These are phyloP conservation scores for Noctua janthe DNA, from an alignment of 2,888 invertebrate genomes.

Conservation along the genomic window DNA sequence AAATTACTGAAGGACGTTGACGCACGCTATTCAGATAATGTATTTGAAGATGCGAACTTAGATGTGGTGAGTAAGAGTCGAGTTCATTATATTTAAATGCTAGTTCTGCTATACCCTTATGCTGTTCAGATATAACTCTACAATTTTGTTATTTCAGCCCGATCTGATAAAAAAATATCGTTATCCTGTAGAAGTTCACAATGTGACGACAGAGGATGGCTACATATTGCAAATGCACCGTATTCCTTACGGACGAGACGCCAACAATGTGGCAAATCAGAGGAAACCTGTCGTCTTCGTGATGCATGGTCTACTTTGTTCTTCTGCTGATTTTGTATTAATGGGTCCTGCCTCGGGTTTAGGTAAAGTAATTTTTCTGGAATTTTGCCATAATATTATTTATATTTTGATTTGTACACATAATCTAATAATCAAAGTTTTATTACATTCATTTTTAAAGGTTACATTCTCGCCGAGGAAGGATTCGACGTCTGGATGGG, in stretches of 20 bases:
- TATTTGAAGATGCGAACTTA: conserved; percentile 81
- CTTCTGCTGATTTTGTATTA: conserved; percentile 94
- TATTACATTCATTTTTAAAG: conserved; percentile 69
- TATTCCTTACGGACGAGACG: conserved; percentile 91
- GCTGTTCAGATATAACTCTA: not conserved
- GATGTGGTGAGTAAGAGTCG: conserved; percentile 77
- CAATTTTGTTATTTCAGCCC: conserved; percentile 34
- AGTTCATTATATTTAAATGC: not conserved
- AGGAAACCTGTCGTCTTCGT: conserved; percentile 91
- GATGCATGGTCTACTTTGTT: conserved; percentile 93
- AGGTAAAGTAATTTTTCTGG: no score
- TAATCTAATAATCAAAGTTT: no score
- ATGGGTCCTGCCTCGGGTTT: conserved; percentile 84
- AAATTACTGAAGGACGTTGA: conserved; percentile 65
- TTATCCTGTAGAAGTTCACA: conserved; percentile 92
- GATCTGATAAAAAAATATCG: conserved; percentile 91
- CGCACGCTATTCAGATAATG: conserved; percentile 75
- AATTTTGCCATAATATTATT: no score
- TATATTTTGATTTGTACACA: no score
- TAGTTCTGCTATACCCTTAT: not conserved
- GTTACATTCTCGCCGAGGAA: conserved; percentile 91
- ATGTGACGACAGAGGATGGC: conserved; percentile 93
- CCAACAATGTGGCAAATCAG: conserved; percentile 78
- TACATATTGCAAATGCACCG: conserved; percentile 94
- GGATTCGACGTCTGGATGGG: conserved; percentile 96